A percentile compares a stretch with the other conserved stretches of the same genome.
These are phyloP conservation scores for Ciconia boyciana DNA, from an alignment of 2,113 vertebrate species.

Conservation along the genomic window DNA sequence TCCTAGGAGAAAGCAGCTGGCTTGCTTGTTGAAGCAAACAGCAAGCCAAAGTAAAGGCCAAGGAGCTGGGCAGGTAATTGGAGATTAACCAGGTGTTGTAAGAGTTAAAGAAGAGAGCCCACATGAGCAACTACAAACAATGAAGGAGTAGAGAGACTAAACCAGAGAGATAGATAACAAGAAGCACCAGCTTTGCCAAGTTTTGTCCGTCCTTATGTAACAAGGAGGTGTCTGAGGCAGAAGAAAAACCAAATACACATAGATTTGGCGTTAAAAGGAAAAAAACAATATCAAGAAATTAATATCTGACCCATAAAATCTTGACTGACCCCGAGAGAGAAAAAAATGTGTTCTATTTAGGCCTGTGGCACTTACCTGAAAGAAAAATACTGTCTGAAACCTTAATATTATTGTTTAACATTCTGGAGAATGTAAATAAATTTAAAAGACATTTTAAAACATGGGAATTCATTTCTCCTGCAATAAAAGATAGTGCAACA, in stretches of 20 bases:
- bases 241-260: neutral
- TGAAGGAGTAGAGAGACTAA: neutral
- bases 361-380: neutral
- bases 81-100: neutral
- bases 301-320: neutral
- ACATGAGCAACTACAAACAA: neutral
- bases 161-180: neutral
- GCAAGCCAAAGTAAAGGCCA: neutral
- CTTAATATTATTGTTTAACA: neutral
- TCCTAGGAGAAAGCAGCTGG: neutral
- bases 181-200: neutral
- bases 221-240: neutral
- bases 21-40: neutral
- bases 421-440: neutral
- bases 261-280: neutral
- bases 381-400: neutral
- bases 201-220: neutral
- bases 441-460: neutral
- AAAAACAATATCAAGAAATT: neutral
- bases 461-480: neutral
- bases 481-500: neutral
- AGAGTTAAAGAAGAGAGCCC: neutral
- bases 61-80: neutral
- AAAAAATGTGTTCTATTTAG: neutral
- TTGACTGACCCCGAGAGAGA: neutral